These are phyloP conservation scores for Paraescarpia echinospica DNA, from an alignment of 1,140 invertebrate species.

Conservation along the genomic window DNA sequence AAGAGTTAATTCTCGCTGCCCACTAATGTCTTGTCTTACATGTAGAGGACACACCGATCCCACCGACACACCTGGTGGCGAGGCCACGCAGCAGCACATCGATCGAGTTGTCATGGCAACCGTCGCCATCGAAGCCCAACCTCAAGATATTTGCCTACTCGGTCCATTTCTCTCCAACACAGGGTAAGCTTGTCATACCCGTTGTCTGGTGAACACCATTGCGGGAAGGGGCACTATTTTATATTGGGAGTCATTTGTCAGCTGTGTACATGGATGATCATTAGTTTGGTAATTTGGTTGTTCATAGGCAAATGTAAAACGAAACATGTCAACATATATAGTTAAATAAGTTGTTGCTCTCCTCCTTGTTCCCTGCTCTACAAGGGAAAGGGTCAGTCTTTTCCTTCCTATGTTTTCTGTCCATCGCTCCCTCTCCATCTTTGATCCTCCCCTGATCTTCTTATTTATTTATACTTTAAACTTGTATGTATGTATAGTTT, in stretches of 20 bases:
- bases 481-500: too few relatives aligned
- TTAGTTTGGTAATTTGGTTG: not conserved
- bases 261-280: not conserved
- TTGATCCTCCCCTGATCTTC: too few relatives aligned
- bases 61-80: not conserved
- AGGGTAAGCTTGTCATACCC: not conserved
- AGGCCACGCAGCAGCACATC: slow-evolving; percentile 1
- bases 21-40: slow-evolving; percentile 5
- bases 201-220: not conserved
- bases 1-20: too few relatives aligned
- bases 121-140: not conserved
- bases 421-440: too few relatives aligned
- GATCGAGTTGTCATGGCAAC: slow-evolving; percentile 3
- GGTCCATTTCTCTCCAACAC: slow-evolving; percentile 11
- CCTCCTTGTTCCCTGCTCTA: too few relatives aligned
- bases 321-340: not conserved
- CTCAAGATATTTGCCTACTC: not conserved
- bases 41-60: not conserved
- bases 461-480: too few relatives aligned
- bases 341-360: not conserved
- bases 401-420: too few relatives aligned
- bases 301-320: not conserved
- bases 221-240: not conserved
- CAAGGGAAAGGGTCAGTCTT: too few relatives aligned
- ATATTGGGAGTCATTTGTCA: not conserved